Conservation (phyloP, 2,797 vertebrate species). For the Xiphorhynchus erythropygius region DNA sequence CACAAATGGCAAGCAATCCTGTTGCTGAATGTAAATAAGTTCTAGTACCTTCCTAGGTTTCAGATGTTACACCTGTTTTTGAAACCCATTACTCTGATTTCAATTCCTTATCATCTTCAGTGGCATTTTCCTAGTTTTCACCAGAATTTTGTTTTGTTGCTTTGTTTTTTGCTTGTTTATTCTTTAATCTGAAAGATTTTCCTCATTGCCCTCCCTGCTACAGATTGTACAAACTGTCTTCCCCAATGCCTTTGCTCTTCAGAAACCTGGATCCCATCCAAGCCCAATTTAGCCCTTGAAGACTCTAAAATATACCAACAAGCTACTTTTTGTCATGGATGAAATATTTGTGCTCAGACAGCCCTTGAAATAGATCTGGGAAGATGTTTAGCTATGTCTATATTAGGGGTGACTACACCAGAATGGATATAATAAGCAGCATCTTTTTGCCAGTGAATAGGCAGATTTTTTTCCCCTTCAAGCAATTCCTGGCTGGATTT, state of each 20-base stretch:
- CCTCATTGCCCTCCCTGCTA: not conserved
- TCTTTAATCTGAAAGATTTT: not conserved
- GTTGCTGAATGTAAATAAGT: not conserved
- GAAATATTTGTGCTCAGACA: conserved; percentile 31
- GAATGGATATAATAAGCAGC: conserved; percentile 38
- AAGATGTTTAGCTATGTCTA: conserved; percentile 40
- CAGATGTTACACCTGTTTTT: not conserved
- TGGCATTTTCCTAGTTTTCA: not conserved
- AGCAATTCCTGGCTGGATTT: not conserved
- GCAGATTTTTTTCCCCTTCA: not conserved
- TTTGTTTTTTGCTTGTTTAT: fast-evolving
- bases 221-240: not conserved
- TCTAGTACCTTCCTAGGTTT: not conserved
- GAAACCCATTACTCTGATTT: not conserved
- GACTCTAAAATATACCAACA: conserved; percentile 21
- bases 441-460: not conserved
- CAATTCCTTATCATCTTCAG: not conserved
- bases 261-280: conserved; percentile 28
- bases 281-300: conserved; percentile 33
- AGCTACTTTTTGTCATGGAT: conserved; percentile 45
- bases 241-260: not conserved
- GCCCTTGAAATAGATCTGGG: conserved; percentile 62
- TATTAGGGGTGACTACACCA: conserved; percentile 5
- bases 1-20: not conserved
- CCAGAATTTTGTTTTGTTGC: not conserved